phyloP scores from a whole-genome alignment of 2,888 invertebrate genomes.

The Pollenia amentaria region DNA sequence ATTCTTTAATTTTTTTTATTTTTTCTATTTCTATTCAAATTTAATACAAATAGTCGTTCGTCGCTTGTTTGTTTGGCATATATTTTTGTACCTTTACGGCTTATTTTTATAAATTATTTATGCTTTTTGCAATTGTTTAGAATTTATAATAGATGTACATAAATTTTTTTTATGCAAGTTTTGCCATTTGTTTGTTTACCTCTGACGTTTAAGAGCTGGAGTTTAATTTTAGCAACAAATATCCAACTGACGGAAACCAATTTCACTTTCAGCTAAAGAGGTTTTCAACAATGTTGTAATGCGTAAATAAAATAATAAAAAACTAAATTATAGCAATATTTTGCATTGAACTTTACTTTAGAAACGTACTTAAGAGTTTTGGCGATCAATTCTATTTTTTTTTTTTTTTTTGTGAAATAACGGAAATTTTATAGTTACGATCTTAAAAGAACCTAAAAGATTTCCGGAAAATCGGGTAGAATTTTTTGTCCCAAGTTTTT shows the following conservation, averaged over 20 bases:
- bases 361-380: too few species aligned
- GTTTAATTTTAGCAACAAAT: neutral
- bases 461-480: too few species aligned
- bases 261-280: constrained; percentile 26
- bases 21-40: constrained; percentile 63
- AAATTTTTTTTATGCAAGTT: neutral
- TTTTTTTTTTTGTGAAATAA: too few species aligned
- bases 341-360: too few species aligned
- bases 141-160: constrained; percentile 17
- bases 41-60: constrained; percentile 51
- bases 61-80: constrained; percentile 6
- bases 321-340: too few species aligned
- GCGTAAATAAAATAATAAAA: neutral
- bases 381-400: too few species aligned
- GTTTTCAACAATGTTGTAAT: neutral
- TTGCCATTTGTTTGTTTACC: neutral
- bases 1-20: constrained; percentile 45
- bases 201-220: neutral
- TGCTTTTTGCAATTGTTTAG: constrained; percentile 56
- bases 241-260: neutral
- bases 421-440: too few species aligned
- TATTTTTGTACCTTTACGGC: neutral
- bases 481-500: too few species aligned
- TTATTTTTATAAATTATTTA: constrained; percentile 42
- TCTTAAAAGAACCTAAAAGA: too few species aligned